A percentile compares a stretch with the other conserved stretches of the same genome.
Evolutionary conservation across 2,797 vertebrate genomes (phyloP).

Genomic region (Hydrophis major): DNA sequence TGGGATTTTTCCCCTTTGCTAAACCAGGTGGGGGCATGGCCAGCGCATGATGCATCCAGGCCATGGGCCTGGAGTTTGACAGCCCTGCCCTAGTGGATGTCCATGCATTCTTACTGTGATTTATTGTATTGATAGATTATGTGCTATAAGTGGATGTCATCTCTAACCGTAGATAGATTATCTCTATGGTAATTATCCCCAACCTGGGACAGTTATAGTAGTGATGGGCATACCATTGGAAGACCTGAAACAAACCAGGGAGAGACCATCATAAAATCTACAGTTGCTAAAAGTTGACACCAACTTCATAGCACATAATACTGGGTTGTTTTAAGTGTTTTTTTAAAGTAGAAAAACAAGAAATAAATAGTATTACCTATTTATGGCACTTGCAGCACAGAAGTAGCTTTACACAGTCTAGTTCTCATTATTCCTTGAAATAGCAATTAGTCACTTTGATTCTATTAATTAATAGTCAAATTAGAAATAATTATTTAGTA

Average conservation of each 20-base stretch:
- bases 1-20: no score
- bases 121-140: neutral
- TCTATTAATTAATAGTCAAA: neutral
- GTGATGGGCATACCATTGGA: neutral
- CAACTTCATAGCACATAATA: neutral
- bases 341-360: neutral
- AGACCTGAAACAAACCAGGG: neutral
- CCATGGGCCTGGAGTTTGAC: no score
- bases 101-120: neutral
- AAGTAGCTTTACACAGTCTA: neutral
- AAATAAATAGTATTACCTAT: neutral
- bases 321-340: neutral
- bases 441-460: neutral
- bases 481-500: neutral
- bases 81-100: neutral
- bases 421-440: neutral
- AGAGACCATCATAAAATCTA: neutral
- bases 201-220: neutral
- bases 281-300: neutral
- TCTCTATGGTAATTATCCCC: neutral
- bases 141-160: neutral
- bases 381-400: neutral
- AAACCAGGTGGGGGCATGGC: no score
- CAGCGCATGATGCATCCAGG: no score
- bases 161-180: neutral